Evolutionary conservation across 2,797 vertebrate species (phyloP), one percentile per base, ranked within the genome.

Genomic region (Argyrosomus regius): DNA sequence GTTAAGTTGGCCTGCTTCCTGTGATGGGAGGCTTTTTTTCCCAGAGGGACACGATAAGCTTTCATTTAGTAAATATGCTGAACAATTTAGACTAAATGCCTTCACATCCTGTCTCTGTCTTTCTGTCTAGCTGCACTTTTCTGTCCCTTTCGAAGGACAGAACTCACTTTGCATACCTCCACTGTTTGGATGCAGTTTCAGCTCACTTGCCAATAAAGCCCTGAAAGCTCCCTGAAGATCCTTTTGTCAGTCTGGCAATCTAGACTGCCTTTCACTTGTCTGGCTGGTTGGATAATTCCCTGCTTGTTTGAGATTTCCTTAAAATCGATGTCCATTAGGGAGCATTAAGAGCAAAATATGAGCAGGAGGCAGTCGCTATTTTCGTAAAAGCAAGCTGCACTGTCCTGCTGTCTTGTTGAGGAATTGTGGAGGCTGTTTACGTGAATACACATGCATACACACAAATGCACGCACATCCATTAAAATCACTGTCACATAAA

Each of bases 1-100:
- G 80, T 81, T 82, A 68, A 87, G 69, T 73, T 75, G 77, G 70
- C 69, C 12, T 28, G 62, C 72, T 88, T 89, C 87, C 86, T 83
- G 53, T 70, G 77, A 87, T 68, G 65, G 46, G 52, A 75, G 64
- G 49, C 60, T 49, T 77, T 59, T 20, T 69, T 77, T 87, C 85
- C 78, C 56, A 77, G 57, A 74, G 65, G 81, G 64, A 70, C 48
- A 26, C 0, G 64, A 83, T 72, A 70, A 84, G 84, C 57, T 69
- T 82, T 68, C 48, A 82, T 90, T 84, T 69, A 58, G 60, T 64
- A 83, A 90, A 85, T 82, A 81, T 16, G 11, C 59, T 17, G 16
- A 78, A 58, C 58, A 83, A 79, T 79, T 87, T 83, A 48, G 60
- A 61, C 60, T 78, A 75, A 89, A 81, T 80, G 80, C 57, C 46